Evolutionary conservation across 2,797 vertebrate genomes (phyloP).

Genomic region (Serranus cabrilla): DNA sequence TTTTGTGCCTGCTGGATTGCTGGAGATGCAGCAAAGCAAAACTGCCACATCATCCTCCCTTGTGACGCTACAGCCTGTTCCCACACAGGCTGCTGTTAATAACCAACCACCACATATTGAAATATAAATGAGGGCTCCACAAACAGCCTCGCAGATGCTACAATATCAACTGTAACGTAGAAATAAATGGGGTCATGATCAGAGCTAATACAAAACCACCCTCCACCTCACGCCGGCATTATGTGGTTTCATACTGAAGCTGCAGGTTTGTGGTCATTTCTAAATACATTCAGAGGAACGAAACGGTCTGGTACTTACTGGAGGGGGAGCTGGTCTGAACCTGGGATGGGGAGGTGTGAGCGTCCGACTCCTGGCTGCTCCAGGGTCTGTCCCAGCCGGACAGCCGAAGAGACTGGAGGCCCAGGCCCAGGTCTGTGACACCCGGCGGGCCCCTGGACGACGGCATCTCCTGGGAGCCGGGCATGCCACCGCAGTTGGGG

Average conservation of each 20-base stretch:
- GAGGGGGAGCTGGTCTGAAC: conserved; percentile 91
- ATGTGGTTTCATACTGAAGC: background rate
- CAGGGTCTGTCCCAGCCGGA: conserved; percentile 97
- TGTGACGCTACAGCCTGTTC: conserved; percentile 65
- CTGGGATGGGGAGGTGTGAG: conserved; percentile 77
- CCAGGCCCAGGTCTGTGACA: conserved; percentile 95
- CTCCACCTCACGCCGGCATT: conserved; percentile 2
- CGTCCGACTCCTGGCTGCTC: conserved; percentile 95
- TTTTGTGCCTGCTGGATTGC: conserved; percentile 38
- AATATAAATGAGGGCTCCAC: conserved; percentile 24
- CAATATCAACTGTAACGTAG: background rate
- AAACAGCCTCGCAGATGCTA: conserved; percentile 13
- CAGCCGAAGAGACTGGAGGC: conserved; percentile 96
- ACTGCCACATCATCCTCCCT: conserved; percentile 83
- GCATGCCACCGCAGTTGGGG: conserved; percentile 86
- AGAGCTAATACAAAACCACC: background rate
- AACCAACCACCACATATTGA: conserved; percentile 36
- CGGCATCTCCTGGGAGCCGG: conserved; percentile 88
- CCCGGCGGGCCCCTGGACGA: conserved; percentile 91
- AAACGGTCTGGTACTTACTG: conserved; percentile 86
- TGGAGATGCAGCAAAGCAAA: conserved; percentile 76
- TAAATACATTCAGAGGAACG: background rate
- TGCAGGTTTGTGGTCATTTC: background rate
- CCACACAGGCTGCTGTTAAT: conserved; percentile 51
- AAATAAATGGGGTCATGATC: background rate